phyloP scores from a whole-genome alignment of 2,888 invertebrate species.

The Yponomeuta cagnagella region DNA sequence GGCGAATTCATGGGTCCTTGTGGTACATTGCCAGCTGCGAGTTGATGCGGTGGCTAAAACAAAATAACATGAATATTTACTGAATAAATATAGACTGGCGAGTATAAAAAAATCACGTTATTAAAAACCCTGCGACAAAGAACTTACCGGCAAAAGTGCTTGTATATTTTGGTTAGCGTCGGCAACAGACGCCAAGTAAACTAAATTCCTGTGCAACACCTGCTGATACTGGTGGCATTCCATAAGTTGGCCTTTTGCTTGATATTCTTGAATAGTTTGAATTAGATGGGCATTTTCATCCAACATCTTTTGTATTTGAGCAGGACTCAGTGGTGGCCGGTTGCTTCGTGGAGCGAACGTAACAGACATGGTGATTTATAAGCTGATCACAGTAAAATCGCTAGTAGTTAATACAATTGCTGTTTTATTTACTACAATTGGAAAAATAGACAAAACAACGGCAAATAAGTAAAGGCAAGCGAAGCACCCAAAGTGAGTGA shows the following conservation, averaged over 20 bases:
- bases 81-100: neutral
- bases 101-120: neutral
- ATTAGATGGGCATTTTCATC: slow-evolving; percentile 98
- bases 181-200: slow-evolving; percentile 97
- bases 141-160: slow-evolving; percentile 88
- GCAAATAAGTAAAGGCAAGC: neutral
- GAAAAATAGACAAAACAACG: neutral
- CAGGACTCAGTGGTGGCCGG: slow-evolving; percentile 85
- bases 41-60: slow-evolving; percentile 75
- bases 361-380: slow-evolving; percentile 76
- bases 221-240: slow-evolving; percentile 97
- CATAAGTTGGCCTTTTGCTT: slow-evolving; percentile 94
- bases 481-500: too few relatives aligned
- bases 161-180: slow-evolving; percentile 96
- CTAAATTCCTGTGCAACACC: slow-evolving; percentile 94
- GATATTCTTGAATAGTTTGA: slow-evolving; percentile 97
- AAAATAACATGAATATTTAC: slow-evolving; percentile 19
- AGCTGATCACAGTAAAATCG: slow-evolving; percentile 17
- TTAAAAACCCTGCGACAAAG: neutral
- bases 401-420: neutral
- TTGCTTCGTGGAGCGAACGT: slow-evolving; percentile 83
- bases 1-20: slow-evolving; percentile 58
- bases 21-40: slow-evolving; percentile 68
- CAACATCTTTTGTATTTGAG: slow-evolving; percentile 95
- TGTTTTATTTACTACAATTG: neutral